Percentiles rank a stretch among this genome's conserved stretches.
Conservation (phyloP, 2,797 vertebrate genomes). For the Enteromius argenteus region DNA sequence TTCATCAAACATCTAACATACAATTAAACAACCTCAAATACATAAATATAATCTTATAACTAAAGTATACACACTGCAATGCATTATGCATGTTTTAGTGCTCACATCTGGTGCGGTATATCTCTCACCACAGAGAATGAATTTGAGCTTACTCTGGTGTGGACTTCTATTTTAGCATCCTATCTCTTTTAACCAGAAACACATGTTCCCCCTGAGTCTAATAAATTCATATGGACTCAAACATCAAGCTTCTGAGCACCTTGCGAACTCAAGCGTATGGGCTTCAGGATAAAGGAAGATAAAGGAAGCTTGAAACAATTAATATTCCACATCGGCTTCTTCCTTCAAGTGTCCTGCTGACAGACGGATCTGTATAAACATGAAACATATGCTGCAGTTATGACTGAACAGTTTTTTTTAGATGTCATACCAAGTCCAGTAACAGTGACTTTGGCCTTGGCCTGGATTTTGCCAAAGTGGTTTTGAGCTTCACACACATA, state of each 20-base stretch:
- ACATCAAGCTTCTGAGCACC: slow-evolving; percentile 3
- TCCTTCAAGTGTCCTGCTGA: slow-evolving; percentile 10
- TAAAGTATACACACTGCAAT: neutral
- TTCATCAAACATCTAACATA: neutral
- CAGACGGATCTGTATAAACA: slow-evolving; percentile 11
- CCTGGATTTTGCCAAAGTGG: slow-evolving; percentile 90
- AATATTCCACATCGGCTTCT: slow-evolving; percentile 4
- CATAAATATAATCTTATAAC: neutral
- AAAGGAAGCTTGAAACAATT: slow-evolving; percentile 20
- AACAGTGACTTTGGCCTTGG: slow-evolving; percentile 83
- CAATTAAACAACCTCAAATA: neutral
- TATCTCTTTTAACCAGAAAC: slow-evolving; percentile 26
- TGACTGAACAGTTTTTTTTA: neutral
- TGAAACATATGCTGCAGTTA: slow-evolving; percentile 11
- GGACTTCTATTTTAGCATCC: slow-evolving; percentile 1
- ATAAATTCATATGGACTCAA: slow-evolving; percentile 28
- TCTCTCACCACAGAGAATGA: neutral
- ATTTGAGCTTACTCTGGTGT: neutral
- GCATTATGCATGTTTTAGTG: slow-evolving; percentile 17
- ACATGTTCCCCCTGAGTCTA: slow-evolving; percentile 2
- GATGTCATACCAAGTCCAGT: slow-evolving; percentile 89
- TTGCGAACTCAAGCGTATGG: neutral
- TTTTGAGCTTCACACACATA: slow-evolving; percentile 96
- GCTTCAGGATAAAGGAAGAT: slow-evolving; percentile 11
- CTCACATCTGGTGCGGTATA: slow-evolving; percentile 16